These are phyloP conservation scores for Heteromormyrus szaboi DNA, from an alignment of 2,797 vertebrate species.

Conservation along the genomic window DNA sequence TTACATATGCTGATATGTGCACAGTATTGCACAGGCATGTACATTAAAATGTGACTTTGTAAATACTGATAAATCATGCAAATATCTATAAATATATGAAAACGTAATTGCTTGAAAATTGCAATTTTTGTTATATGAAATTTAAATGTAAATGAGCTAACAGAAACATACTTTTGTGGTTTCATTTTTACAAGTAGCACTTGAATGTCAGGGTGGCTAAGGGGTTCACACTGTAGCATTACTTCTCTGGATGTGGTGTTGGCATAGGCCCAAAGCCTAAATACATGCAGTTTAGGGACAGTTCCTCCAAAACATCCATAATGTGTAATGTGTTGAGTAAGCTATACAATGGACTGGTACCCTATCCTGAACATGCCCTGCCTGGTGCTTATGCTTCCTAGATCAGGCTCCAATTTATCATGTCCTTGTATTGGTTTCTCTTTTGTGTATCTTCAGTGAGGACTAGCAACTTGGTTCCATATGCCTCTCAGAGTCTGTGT, in stretches of 20 bases:
- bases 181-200: conserved; percentile 44
- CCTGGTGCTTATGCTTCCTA: background rate
- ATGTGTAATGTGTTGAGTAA: background rate
- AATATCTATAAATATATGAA: conserved; percentile 32
- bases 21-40: conserved; percentile 26
- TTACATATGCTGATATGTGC: conserved; percentile 17
- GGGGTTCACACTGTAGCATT: background rate
- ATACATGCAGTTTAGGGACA: background rate
- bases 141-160: conserved; percentile 30
- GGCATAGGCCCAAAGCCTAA: background rate
- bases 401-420: background rate
- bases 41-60: conserved; percentile 29
- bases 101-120: conserved; percentile 46
- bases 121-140: conserved; percentile 44
- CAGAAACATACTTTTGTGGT: conserved; percentile 38
- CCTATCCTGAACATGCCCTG: background rate
- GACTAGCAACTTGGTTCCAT: background rate
- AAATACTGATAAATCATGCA: conserved; percentile 30
- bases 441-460: background rate
- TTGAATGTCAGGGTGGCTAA: conserved; percentile 14
- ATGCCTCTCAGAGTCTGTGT: background rate
- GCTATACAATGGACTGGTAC: background rate
- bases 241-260: background rate
- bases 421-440: background rate
- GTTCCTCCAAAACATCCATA: background rate